Percentiles rank a stretch among this genome's conserved stretches.
These are phyloP conservation scores for Hololepta plana DNA, from an alignment of 2,888 invertebrate genomes.

Conservation along the genomic window DNA sequence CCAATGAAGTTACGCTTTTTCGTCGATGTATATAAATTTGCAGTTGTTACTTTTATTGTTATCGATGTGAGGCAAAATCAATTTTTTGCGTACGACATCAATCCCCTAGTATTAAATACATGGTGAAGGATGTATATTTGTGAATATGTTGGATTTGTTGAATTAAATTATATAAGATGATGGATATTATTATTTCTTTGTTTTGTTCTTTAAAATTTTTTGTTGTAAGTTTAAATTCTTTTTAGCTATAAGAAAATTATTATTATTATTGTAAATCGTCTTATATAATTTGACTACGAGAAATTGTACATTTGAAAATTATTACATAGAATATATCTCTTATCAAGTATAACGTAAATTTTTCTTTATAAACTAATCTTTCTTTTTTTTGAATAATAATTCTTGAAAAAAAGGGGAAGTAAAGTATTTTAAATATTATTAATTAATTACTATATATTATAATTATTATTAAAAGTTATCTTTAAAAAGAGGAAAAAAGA, in stretches of 20 bases:
- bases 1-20: slow-evolving; percentile 29
- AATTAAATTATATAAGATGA: slow-evolving; percentile 19
- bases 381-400: slow-evolving; percentile 11
- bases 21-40: slow-evolving; percentile 29
- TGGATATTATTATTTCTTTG: too few species aligned
- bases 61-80: slow-evolving; percentile 16
- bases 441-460: slow-evolving; percentile 8
- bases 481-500: background rate
- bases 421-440: slow-evolving; percentile 8
- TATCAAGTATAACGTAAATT: slow-evolving; percentile 10
- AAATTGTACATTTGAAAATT: background rate
- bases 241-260: background rate
- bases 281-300: background rate
- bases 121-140: slow-evolving; percentile 30
- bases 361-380: slow-evolving; percentile 8
- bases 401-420: slow-evolving; percentile 6
- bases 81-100: slow-evolving; percentile 20
- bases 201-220: too few species aligned
- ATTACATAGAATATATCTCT: too few species aligned
- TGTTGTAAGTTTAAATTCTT: too few species aligned
- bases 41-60: slow-evolving; percentile 28
- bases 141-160: slow-evolving; percentile 24
- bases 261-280: background rate
- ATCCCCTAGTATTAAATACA: slow-evolving; percentile 21
- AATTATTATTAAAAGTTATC: slow-evolving; percentile 4